Conservation (phyloP, 2,113 vertebrate species). For the Hypocryptadius cinnamomeus region DNA sequence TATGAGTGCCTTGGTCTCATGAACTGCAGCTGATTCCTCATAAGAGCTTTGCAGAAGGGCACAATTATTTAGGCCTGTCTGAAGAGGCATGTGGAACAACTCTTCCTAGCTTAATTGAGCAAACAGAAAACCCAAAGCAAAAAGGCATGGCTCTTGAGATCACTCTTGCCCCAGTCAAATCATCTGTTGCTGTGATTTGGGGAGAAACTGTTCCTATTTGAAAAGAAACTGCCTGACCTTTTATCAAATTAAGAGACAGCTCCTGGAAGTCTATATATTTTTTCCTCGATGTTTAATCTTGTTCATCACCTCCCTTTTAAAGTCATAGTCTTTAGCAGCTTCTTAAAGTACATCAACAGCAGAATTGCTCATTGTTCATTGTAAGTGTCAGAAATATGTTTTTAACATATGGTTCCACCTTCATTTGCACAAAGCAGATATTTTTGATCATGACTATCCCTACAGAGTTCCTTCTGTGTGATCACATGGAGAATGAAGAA, state of each 20-base stretch:
- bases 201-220: neutral
- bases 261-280: neutral
- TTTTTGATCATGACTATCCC: neutral
- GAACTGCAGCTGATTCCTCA: neutral
- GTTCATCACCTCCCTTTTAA: neutral
- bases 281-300: neutral
- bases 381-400: conserved; percentile 27
- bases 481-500: neutral
- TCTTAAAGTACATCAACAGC: neutral
- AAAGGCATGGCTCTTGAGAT: neutral
- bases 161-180: neutral
- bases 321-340: neutral
- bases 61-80: neutral
- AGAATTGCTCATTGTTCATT: conserved; percentile 40
- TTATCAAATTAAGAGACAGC: neutral
- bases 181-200: neutral
- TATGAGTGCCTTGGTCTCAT: neutral
- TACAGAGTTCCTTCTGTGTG: neutral
- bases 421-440: neutral
- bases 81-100: neutral
- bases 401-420: neutral
- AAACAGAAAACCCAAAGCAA: neutral
- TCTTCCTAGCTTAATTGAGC: neutral
- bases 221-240: neutral
- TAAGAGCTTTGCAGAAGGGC: neutral